Evolutionary conservation across 2,888 invertebrate species (phyloP).

Genomic region (Drosophila monieri): DNA sequence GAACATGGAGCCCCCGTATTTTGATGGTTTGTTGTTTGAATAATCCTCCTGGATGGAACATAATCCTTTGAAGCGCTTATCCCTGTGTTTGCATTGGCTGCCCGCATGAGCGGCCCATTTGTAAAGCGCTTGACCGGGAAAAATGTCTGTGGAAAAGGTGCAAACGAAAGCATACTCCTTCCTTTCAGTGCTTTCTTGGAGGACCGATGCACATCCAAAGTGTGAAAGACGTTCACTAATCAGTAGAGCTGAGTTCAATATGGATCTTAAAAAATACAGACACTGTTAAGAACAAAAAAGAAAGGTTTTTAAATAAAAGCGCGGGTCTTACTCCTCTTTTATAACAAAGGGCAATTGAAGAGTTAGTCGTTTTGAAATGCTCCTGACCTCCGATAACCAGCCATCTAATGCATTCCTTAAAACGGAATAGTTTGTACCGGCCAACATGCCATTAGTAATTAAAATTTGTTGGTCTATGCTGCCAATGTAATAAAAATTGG

Average conservation of each 20-base stretch:
- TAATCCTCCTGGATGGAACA: not conserved
- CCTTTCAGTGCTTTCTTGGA: not conserved
- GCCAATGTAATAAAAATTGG: conserved; percentile 24
- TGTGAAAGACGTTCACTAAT: conserved; percentile 41
- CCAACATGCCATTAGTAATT: not conserved
- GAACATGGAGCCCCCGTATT: not conserved
- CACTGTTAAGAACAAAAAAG: not conserved
- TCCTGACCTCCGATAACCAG: not conserved
- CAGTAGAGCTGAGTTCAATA: conserved; percentile 20
- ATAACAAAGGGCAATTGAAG: conserved; percentile 2
- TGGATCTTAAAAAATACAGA: conserved; percentile 6
- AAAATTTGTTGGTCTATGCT: not conserved
- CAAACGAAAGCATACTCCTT: conserved; percentile 32
- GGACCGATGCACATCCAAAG: conserved; percentile 41
- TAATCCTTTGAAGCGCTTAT: conserved; percentile 24
- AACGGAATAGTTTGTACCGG: not conserved
- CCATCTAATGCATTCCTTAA: not conserved
- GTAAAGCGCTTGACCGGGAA: conserved; percentile 26
- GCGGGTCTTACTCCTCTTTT: conserved; percentile 3
- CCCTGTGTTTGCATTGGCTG: conserved; percentile 13
- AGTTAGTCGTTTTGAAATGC: not conserved
- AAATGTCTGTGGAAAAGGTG: conserved; percentile 34
- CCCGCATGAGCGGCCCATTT: conserved; percentile 36
- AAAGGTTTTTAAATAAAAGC: not conserved
- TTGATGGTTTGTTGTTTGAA: not conserved